Evolutionary conservation across 2,113 vertebrate genomes (phyloP).

Genomic region (Malurus elegans): DNA sequence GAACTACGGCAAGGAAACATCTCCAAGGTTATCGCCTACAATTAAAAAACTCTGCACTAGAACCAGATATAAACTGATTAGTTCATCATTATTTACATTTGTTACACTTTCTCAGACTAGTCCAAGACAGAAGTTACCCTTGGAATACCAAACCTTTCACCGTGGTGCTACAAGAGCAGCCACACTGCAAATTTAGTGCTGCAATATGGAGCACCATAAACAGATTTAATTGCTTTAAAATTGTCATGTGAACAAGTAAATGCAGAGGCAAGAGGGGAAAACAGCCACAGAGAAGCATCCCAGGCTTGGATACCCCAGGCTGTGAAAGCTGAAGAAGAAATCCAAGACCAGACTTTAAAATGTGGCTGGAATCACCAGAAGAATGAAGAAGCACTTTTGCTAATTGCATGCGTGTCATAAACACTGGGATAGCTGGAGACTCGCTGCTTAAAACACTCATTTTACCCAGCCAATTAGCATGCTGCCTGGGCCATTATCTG

Average conservation of each 20-base stretch:
- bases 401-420: not conserved
- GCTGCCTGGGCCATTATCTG: slow-evolving; percentile 31
- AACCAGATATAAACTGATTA: not conserved
- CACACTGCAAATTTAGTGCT: not conserved
- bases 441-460: slow-evolving; percentile 12
- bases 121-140: not conserved
- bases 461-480: slow-evolving; percentile 41
- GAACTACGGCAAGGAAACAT: not conserved
- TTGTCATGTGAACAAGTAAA: not conserved
- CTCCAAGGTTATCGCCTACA: not conserved
- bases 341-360: not conserved
- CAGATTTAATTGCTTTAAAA: not conserved
- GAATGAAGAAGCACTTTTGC: not conserved
- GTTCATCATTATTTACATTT: not conserved
- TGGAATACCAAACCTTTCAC: not conserved
- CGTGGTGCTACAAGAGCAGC: not conserved
- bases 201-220: not conserved
- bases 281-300: not conserved
- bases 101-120: not conserved
- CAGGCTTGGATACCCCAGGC: not conserved
- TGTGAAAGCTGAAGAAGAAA: not conserved
- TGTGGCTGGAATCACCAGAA: not conserved
- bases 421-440: not conserved
- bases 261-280: not conserved
- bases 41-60: not conserved